Evolutionary conservation across 2,888 invertebrate genomes (phyloP).

Genomic region (Apamea anceps): DNA sequence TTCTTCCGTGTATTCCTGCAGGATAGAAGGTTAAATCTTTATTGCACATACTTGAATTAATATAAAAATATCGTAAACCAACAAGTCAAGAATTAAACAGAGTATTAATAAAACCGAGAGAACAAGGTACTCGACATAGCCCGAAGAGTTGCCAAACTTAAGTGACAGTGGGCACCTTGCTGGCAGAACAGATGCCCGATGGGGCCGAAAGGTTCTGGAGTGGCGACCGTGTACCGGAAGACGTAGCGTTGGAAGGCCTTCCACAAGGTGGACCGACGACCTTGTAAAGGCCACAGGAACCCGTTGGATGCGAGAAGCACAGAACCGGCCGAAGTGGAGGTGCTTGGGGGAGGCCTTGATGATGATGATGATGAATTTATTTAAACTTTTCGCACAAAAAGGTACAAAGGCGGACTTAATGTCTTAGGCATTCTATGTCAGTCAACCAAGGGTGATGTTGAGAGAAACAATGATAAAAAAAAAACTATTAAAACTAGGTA

Average conservation of each 20-base stretch:
- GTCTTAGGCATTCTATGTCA: too few species aligned
- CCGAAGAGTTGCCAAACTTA: not conserved
- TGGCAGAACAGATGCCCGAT: not conserved
- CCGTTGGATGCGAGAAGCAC: not conserved
- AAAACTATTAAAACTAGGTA: too few species aligned
- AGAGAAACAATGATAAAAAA: too few species aligned
- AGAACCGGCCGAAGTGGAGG: not conserved
- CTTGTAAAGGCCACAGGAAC: not conserved
- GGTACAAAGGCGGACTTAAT: too few species aligned
- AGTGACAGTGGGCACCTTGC: too few species aligned
- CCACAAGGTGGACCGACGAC: not conserved
- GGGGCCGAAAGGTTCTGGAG: not conserved
- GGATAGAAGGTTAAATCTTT: not conserved
- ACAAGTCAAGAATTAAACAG: not conserved
- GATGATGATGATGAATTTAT: too few species aligned
- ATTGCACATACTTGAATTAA: not conserved
- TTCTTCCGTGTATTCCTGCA: constrained; percentile 88
- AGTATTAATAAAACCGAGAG: not conserved
- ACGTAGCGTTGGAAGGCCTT: not conserved
- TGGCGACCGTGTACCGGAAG: not conserved
- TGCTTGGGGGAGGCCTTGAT: not conserved
- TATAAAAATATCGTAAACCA: not conserved
- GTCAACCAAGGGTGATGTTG: too few species aligned
- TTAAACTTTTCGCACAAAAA: too few species aligned
- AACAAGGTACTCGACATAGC: not conserved